Base-by-base conservation (phyloP, 2,797 vertebrate species). In the Macroramphosus scolopax region DNA sequence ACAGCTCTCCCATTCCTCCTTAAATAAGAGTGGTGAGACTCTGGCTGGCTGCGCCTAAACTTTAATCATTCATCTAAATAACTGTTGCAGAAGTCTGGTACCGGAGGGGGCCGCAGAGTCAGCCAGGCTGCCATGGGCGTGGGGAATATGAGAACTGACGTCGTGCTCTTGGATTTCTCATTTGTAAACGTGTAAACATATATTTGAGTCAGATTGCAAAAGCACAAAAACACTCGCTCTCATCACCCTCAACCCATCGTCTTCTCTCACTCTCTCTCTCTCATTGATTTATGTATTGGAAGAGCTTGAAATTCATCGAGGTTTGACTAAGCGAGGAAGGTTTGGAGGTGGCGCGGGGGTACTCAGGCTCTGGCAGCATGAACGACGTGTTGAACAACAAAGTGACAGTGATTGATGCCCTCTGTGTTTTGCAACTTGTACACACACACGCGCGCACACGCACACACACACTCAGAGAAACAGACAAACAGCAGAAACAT, bases 61-160 rank as follows among this genome's bases (percentile, higher is more conserved):
- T 90, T 90, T 89, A 90, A 90, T 91, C 90, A 90, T 91, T 89
- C 86, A 87, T 89, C 89, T 90, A 88, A 89, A 90, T 89, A 90
- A 90, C 77, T 85, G 78, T 75, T 77, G 79, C 84, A 83, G 72
- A 66, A 83, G 78, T 81, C 71, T 68, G 61, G 65, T 46, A 36
- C 55, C 20, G 40, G 53, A 57, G 59, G 55, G 47, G 52, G 64
- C 52, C 5, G 39, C 53, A 14, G 59, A 36, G 13, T 60, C 42
- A 34, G 68, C 57, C 63, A 26, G 51, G 46, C 62, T 36, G 68
- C 59, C 40, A 46, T 8, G 55, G 46, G 37, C n/a, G 16, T 31
- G 36, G 24, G 66, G 69, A 81, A 83, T 82, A 83, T 78, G 46
- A 84, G 73, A 85, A 86, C 57, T 81, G 88, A 87, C 82, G 63